These are phyloP conservation scores for Pseudomugil tenellus DNA, from an alignment of 2,797 vertebrate species.

Conservation along the genomic window DNA sequence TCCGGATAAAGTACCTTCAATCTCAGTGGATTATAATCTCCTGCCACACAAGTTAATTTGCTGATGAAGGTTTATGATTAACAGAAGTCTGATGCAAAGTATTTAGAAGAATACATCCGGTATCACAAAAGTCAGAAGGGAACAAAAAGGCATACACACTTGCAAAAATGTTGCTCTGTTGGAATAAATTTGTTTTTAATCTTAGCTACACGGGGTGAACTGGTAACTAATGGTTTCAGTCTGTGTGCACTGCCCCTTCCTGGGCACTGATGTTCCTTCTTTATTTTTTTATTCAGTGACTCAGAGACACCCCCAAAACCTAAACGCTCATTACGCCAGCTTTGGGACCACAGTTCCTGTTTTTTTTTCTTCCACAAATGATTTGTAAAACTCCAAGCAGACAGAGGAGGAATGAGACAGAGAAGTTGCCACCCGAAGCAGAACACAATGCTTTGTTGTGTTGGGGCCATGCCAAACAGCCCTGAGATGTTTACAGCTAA, in stretches of 20 bases:
- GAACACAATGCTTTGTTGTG: conserved; percentile 9
- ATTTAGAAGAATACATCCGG: neutral
- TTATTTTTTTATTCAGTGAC: conserved; percentile 32
- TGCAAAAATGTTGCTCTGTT: conserved; percentile 2
- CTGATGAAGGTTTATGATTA: conserved; percentile 17
- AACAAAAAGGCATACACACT: neutral
- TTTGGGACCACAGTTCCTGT: conserved; percentile 11
- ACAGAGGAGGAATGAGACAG: conserved; percentile 28
- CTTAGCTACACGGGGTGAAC: conserved; percentile 16
- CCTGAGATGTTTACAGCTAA: conserved; percentile 45
- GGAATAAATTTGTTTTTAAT: conserved; percentile 24
- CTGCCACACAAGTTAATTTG: neutral
- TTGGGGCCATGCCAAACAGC: conserved; percentile 44
- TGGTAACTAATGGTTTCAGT: conserved; percentile 14
- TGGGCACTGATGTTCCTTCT: conserved; percentile 12
- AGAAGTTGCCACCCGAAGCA: conserved; percentile 26
- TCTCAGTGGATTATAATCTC: neutral
- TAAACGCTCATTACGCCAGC: conserved; percentile 41
- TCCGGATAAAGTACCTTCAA: neutral
- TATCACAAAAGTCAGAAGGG: neutral
- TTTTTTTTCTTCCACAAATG: conserved; percentile 1
- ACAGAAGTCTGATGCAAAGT: conserved; percentile 8
- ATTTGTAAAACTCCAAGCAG: conserved; percentile 39
- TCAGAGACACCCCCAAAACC: conserved; percentile 28
- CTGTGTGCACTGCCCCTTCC: conserved; percentile 11